These are phyloP conservation scores for Branchipolynoe longqiensis DNA, from an alignment of 2,888 invertebrate genomes.

Conservation along the genomic window DNA sequence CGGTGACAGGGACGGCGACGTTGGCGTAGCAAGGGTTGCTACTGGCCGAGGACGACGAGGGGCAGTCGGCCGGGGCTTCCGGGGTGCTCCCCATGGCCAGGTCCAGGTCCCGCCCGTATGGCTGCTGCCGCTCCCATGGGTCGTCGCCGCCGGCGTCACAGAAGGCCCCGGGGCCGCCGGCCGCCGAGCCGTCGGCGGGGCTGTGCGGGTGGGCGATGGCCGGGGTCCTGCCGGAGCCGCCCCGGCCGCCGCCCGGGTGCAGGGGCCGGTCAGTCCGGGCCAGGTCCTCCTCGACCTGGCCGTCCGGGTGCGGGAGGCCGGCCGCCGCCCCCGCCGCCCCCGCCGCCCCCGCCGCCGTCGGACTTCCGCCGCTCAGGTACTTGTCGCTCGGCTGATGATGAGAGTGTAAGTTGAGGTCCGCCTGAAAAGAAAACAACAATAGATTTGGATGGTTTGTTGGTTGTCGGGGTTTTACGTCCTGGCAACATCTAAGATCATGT, in stretches of 20 bases:
- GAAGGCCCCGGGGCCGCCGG: background rate
- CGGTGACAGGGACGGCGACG: background rate
- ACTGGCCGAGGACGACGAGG: background rate
- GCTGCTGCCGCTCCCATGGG: slow-evolving; percentile 16
- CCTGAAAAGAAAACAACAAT: too few relatives aligned
- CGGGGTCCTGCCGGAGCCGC: background rate
- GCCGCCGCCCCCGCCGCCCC: background rate
- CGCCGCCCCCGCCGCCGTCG: too few relatives aligned
- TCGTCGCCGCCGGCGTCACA: background rate
- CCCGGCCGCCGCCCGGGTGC: background rate
- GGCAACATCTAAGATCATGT: too few relatives aligned
- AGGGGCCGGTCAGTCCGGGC: background rate
- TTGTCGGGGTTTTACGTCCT: too few relatives aligned
- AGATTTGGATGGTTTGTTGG: too few relatives aligned
- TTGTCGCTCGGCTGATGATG: too few relatives aligned
- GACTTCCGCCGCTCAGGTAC: too few relatives aligned
- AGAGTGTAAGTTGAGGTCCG: too few relatives aligned
- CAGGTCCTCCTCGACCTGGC: background rate
- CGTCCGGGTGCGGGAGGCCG: slow-evolving; percentile 13
- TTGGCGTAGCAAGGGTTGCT: background rate
- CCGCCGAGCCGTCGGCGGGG: slow-evolving; percentile 1
- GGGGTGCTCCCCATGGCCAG: too few relatives aligned
- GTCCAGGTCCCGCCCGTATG: background rate
- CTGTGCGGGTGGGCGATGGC: background rate
- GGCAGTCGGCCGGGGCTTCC: background rate